Base-by-base conservation (phyloP, 1,140 invertebrate species). In the Sitodiplosis mosellana region DNA sequence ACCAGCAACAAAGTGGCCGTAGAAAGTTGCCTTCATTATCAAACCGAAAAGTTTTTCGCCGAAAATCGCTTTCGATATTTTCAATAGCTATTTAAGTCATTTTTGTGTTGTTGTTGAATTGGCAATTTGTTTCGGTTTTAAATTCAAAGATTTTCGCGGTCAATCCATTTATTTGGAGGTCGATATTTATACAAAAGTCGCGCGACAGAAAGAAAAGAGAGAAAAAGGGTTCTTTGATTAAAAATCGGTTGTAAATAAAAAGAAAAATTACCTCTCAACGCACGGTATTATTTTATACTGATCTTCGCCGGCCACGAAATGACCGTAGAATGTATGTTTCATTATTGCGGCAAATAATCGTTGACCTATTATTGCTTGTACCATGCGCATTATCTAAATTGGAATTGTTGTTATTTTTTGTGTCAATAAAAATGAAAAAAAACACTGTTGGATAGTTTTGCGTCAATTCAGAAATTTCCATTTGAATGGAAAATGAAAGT, bases 1-100 rank as follows among this genome's bases (percentile, higher is more conserved):
- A 15, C 92, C 92, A 38, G 90, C 92, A 20, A 99, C 94, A 69
- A 99, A 99, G 66, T 99, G 95, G 11, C 94, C 94, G 65, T 97
- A 99, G 69, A 99, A 95, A 17, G 93, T 93, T 2, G 75, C 69
- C 65, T 91, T 91, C 87, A 98, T 95, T 36, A 94, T 52, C n/a
- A 67, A 55, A 15, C 79, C 75, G 67, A 99, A 99, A 8, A 98
- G 60, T 50, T 63, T 74, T 54, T 88, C 78, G 2, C 95, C 94
- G 34, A 98, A 62, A n/a, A 96, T 46, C 51, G 70, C 69, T 52
- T 83, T 78, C 12, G 77, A 69, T 12, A 86, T 51, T 71, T 88
- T 89, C 81, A 99, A 87, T 21, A 99, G 60, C 92, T 96, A 27
- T 27, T 27, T 27, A 5, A 27, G 3, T 27, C 10, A 10, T 27